Evolutionary conservation across 2,888 invertebrate species (phyloP).

Genomic region (Pseudoips prasinana): DNA sequence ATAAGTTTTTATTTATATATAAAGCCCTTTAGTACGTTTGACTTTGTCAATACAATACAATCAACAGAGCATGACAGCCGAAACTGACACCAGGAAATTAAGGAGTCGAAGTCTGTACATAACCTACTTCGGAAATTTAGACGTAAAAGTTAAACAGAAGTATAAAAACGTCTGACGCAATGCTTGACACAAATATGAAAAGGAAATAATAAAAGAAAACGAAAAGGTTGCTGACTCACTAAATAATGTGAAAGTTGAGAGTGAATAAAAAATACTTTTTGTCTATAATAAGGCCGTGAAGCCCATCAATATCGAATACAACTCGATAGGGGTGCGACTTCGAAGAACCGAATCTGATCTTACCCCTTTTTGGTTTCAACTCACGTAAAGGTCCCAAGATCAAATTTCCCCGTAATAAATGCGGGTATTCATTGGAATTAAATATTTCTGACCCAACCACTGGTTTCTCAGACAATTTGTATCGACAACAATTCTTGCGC

Average conservation of each 20-base stretch:
- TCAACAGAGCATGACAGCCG: constrained; percentile 2
- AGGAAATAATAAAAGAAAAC: constrained; percentile 4
- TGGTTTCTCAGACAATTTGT: constrained; percentile 23
- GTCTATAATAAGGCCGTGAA: constrained; percentile 11
- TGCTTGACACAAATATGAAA: constrained; percentile 6
- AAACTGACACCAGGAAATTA: constrained; percentile 20
- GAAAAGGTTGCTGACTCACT: neutral
- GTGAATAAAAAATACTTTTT: constrained; percentile 15
- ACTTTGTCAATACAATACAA: constrained; percentile 3
- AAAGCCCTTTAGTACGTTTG: no score
- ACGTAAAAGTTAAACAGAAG: neutral
- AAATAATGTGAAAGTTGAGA: constrained; percentile 13
- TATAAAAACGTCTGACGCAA: neutral
- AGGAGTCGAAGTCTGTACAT: constrained; percentile 4
- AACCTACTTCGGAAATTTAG: neutral
- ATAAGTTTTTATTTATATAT: no score
- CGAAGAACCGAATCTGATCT: constrained; percentile 8
- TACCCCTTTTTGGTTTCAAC: constrained; percentile 34
- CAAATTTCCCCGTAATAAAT: constrained; percentile 54
- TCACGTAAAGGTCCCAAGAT: constrained; percentile 53
- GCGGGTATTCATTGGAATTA: constrained; percentile 45
- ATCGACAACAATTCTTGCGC: no score
- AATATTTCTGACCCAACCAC: constrained; percentile 37
- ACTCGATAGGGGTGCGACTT: constrained; percentile 9
- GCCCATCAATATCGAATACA: constrained; percentile 23